These are phyloP conservation scores for Holothuria scabra DNA, from an alignment of 53 echinoderm and acorn worm genomes.

Conservation along the genomic window DNA sequence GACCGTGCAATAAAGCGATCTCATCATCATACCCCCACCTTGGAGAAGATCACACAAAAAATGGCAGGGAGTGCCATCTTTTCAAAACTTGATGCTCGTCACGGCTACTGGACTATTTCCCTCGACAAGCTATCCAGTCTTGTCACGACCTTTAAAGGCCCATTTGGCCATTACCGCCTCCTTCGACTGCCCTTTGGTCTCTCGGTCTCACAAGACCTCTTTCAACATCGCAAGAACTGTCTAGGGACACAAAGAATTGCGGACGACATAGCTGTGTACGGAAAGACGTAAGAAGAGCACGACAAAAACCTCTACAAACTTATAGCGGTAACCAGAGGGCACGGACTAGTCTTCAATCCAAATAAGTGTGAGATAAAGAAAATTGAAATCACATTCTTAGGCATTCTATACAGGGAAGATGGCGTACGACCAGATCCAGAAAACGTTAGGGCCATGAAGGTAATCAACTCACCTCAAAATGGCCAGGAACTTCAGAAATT, in stretches of 20 bases:
- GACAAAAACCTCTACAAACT: slow-evolving; percentile 55
- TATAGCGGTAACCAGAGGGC: slow-evolving; percentile 43
- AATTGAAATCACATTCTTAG: neutral
- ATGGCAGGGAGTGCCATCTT: too few relatives aligned
- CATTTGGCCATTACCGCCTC: too few relatives aligned
- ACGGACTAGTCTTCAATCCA: slow-evolving; percentile 54
- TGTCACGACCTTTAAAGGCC: too few relatives aligned
- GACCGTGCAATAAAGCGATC: too few relatives aligned
- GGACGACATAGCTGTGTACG: slow-evolving; percentile 45
- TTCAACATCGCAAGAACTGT: slow-evolving; percentile 1
- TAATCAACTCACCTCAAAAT: neutral
- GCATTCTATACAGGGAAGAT: too few relatives aligned
- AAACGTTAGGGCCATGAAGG: neutral
- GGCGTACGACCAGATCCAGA: slow-evolving; percentile 17
- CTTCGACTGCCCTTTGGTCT: too few relatives aligned
- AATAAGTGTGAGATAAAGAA: slow-evolving; percentile 55
- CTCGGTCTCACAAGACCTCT: too few relatives aligned
- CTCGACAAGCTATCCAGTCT: too few relatives aligned
- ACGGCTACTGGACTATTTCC: too few relatives aligned
- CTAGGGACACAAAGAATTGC: slow-evolving; percentile 60
- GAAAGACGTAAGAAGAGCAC: slow-evolving; percentile 19
- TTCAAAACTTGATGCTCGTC: too few relatives aligned
- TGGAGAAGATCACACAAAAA: too few relatives aligned
- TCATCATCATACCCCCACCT: too few relatives aligned
- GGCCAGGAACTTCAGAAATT: neutral